Conservation (phyloP, 2,113 vertebrate genomes). For the Pomatostomus ruficeps region DNA sequence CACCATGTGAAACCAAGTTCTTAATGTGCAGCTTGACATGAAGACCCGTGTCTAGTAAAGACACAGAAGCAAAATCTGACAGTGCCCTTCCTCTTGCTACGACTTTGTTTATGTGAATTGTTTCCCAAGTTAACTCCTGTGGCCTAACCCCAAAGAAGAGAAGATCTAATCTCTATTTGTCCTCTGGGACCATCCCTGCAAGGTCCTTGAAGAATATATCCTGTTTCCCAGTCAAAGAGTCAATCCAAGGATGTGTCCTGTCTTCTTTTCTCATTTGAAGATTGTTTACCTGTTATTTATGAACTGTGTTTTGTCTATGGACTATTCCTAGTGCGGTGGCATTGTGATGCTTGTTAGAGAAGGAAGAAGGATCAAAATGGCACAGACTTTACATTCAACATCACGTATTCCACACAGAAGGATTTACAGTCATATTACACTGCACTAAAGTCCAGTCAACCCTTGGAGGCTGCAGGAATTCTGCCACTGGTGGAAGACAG, state of each 20-base stretch:
- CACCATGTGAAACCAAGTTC: constrained; percentile 41
- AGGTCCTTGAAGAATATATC: constrained; percentile 72
- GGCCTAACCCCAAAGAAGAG: constrained; percentile 64
- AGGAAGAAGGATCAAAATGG: constrained; percentile 23
- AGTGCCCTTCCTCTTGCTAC: constrained; percentile 63
- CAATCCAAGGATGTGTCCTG: constrained; percentile 64
- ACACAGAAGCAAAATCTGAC: constrained; percentile 59
- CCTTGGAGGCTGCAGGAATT: not conserved
- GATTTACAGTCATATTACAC: not conserved
- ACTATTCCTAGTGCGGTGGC: not conserved
- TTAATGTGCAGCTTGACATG: constrained; percentile 35
- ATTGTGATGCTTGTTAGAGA: not conserved
- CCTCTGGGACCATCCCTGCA: constrained; percentile 38
- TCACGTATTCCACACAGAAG: not conserved
- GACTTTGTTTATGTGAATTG: constrained; percentile 72
- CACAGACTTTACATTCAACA: not conserved
- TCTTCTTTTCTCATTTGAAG: constrained; percentile 59
- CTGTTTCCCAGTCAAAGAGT: constrained; percentile 70
- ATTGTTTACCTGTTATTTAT: constrained; percentile 64
- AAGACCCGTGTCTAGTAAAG: constrained; percentile 49
- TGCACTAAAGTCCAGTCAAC: not conserved
- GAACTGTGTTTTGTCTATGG: constrained; percentile 71
- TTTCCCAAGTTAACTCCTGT: constrained; percentile 73
- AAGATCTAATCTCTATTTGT: constrained; percentile 58
- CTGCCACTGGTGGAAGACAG: not conserved